Percentiles rank a stretch among this genome's conserved stretches.
phyloP scores from a whole-genome alignment of 2,888 invertebrate genomes.

The Pseudococcus viburni region DNA sequence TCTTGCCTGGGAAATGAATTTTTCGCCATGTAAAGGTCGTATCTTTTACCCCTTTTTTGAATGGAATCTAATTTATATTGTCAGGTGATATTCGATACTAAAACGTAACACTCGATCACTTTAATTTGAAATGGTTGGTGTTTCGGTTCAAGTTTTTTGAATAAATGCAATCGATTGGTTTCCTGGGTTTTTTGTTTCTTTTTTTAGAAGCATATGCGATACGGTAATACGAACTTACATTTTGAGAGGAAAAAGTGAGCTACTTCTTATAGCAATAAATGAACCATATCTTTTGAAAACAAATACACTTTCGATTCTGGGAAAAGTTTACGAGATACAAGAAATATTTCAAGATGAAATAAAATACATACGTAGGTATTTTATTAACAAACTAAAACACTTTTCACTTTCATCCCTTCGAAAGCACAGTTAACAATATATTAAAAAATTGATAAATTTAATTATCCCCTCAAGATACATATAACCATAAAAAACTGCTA shows the following conservation, averaged over 20 bases:
- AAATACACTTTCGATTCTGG: not conserved
- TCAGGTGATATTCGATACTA: not conserved
- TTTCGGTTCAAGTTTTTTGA: not conserved
- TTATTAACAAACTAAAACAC: not conserved
- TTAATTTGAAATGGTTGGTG: not conserved
- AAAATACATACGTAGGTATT: not conserved
- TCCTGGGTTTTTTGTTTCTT: not conserved
- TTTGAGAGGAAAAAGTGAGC: not conserved
- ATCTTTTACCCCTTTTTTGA: not conserved
- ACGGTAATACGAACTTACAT: not conserved
- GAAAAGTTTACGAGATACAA: not conserved
- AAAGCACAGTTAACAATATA: not conserved
- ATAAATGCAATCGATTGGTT: not conserved
- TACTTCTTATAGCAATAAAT: not conserved
- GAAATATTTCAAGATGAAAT: not conserved
- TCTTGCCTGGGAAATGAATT: not conserved
- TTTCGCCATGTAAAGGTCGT: not conserved
- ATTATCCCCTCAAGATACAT: not conserved
- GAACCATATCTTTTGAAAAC: not conserved
- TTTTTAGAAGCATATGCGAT: not conserved
- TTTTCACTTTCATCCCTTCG: not conserved
- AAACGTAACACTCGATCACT: not conserved
- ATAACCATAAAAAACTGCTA: not conserved
- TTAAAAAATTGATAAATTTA: slow-evolving; percentile 13
- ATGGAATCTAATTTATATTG: not conserved